Base-by-base conservation (phyloP, 2,888 invertebrate genomes). In the Loripinus fragilis region DNA sequence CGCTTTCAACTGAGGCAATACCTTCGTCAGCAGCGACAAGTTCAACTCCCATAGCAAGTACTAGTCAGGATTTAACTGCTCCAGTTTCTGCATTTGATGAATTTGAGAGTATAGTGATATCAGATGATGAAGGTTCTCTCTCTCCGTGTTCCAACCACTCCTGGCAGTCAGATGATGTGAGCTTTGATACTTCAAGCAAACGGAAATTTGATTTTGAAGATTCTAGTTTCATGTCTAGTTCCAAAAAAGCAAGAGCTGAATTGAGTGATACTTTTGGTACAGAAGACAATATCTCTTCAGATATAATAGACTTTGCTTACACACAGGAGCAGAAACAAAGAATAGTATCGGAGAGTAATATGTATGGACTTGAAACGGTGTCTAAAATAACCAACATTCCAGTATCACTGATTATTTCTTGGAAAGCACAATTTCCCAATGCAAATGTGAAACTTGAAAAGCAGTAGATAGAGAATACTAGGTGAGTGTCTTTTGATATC, bases 301-400 rank as follows among this genome's bases (percentile, higher is more conserved):
- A 60, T 17, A 28, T 60, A 20, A 60, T 60, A 33, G 60, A 60
- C 20, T 60, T 33, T 60, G 60, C 60, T 60, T 60, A 60, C 33
- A 60, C 60, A 10, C 8, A 8, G 2, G 60, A 60, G 23, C 60
- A 60, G 33, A 60, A 60, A 33, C 60, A 60, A 33, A 33, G 33
- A 10, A 33, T 60, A 33, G 60, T 60, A 15, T 17, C 28, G 15
- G 60, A 60, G 5, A 60, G 60, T 33, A 60, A 60, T 20, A 60
- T 60, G 30, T 33, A 60, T 30, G 60, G 60, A 20, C 20, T 60
- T 8, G 60, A 60, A 33, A 60, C 23, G 33, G 60, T 60, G 17
- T 60, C 60, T 20, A 60, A 30, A 60, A 33, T 60, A 17, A 60
- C 60, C 5, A 60, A 60, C 60, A 60, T 60, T 60, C 60, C 60